phyloP scores from a whole-genome alignment of 1,140 invertebrate species.

The Thrips palmi region DNA sequence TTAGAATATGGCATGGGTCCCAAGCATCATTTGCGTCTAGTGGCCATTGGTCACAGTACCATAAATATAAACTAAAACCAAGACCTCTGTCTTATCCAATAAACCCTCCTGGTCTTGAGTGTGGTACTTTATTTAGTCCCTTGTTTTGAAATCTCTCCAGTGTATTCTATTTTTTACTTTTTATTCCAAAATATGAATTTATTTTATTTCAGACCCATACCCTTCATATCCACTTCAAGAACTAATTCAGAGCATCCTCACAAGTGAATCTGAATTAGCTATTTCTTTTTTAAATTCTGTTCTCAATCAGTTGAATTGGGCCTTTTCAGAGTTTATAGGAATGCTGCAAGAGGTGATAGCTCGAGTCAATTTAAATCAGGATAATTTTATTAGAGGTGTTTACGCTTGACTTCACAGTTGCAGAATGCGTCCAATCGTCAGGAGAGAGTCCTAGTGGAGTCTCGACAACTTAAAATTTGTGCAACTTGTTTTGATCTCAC shows the following conservation, averaged over 20 bases:
- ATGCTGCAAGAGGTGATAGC: slow-evolving; percentile 58
- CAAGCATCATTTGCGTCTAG: slow-evolving; percentile 63
- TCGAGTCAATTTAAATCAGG: not conserved
- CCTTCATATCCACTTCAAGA: slow-evolving; percentile 37
- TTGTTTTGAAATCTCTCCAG: not conserved
- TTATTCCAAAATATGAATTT: slow-evolving; percentile 4
- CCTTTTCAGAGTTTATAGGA: slow-evolving; percentile 73
- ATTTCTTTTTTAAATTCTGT: slow-evolving; percentile 57
- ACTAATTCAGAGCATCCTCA: slow-evolving; percentile 31
- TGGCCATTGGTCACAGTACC: slow-evolving; percentile 42
- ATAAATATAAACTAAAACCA: slow-evolving; percentile 28
- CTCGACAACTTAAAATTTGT: slow-evolving; percentile 62
- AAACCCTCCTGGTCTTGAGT: slow-evolving; percentile 4
- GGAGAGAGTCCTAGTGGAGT: slow-evolving; percentile 42
- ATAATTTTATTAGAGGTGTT: not conserved
- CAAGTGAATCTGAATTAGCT: slow-evolving; percentile 28
- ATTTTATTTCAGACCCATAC: slow-evolving; percentile 32
- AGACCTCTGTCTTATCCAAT: slow-evolving; percentile 19
- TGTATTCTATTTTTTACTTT: not conserved
- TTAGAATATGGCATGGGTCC: slow-evolving; percentile 67
- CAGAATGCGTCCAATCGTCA: slow-evolving; percentile 28
- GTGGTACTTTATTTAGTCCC: no score
- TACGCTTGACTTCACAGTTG: slow-evolving; percentile 28
- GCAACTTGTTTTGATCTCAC: slow-evolving; percentile 64
- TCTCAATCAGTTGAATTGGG: slow-evolving; percentile 71